phyloP scores from a whole-genome alignment of 1,140 invertebrate species.

The Forficula auricularia region DNA sequence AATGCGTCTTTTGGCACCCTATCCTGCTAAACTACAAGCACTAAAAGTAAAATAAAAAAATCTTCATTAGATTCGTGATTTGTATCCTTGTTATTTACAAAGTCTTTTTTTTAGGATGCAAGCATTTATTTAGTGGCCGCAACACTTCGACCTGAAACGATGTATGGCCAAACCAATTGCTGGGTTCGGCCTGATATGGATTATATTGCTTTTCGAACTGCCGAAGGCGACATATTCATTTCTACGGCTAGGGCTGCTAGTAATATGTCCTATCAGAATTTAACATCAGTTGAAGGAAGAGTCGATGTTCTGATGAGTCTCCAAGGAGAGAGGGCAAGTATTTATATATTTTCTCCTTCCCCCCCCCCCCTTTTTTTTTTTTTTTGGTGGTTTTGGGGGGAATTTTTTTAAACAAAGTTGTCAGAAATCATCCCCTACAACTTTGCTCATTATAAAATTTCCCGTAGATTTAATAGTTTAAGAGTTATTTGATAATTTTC shows the following conservation, averaged over 20 bases:
- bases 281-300: slow-evolving; percentile 64
- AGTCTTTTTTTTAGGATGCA: neutral
- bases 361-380: too few relatives aligned
- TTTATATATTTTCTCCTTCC: slow-evolving; percentile 21
- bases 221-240: slow-evolving; percentile 66
- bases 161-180: slow-evolving; percentile 99
- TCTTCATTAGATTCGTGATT: too few relatives aligned
- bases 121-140: slow-evolving; percentile 65
- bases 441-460: too few relatives aligned
- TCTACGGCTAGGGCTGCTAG: slow-evolving; percentile 71
- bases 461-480: too few relatives aligned
- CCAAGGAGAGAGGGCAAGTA: slow-evolving; percentile 52
- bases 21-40: slow-evolving; percentile 52
- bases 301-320: slow-evolving; percentile 52
- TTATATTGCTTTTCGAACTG: slow-evolving; percentile 69
- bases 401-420: too few relatives aligned
- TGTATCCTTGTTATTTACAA: neutral
- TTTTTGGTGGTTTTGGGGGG: too few relatives aligned
- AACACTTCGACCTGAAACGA: slow-evolving; percentile 95
- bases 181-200: slow-evolving; percentile 92
- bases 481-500: too few relatives aligned
- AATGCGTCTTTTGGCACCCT: slow-evolving; percentile 63
- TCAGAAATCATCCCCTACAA: too few relatives aligned
- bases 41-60: slow-evolving; percentile 1
- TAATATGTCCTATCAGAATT: slow-evolving; percentile 94